Evolutionary conservation across 2,797 vertebrate species (phyloP), one percentile per base, ranked within the genome.

Genomic region (Netta rufina): DNA sequence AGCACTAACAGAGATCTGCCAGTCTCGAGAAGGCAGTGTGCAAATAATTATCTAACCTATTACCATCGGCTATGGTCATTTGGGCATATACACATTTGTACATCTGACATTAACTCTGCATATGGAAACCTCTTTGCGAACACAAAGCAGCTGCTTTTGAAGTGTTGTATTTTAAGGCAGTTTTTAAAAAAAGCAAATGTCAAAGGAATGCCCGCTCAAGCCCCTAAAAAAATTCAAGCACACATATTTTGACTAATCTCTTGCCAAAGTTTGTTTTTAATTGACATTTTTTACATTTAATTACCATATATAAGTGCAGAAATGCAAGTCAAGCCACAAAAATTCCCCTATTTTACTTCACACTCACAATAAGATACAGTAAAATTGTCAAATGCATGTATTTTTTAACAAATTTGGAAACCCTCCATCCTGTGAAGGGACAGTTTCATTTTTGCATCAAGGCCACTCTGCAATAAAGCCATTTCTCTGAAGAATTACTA

Each of bases 191-290:
- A 70, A 64, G 4, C 39, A 67, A 94, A 89, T 89, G 71, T 89
- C 69, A 70, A 95, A 95, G 61, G 57, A 94, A 92, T 78, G 87
- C 36, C 38, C 61, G 17, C 32, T 79, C 64, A 84, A 90, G 24
- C 30, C 81, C 71, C 82, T 77, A 53, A 79, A 79, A 79, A 92
- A 80, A 38, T 49, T 80, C 53, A 73, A 88, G 32, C 54, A 28
- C 22, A 41, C 12, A 25, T 86, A 60, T 80, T 95, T 95, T 77
- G 83, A 91, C 62, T 95, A 58, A 93, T 95, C 20, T 77, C 41
- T 89, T 94, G 95, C 94, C 92, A 95, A 92, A 61, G 43, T 91
- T 95, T 95, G 84, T 18, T 92, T 96, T 87, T 93, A 93, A 94
- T 93, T 92, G 93, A 12, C 25, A 38, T 93, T 94, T 94, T 95